These are phyloP conservation scores for Lacerta agilis DNA, from an alignment of 2,797 vertebrate genomes.

Conservation along the genomic window DNA sequence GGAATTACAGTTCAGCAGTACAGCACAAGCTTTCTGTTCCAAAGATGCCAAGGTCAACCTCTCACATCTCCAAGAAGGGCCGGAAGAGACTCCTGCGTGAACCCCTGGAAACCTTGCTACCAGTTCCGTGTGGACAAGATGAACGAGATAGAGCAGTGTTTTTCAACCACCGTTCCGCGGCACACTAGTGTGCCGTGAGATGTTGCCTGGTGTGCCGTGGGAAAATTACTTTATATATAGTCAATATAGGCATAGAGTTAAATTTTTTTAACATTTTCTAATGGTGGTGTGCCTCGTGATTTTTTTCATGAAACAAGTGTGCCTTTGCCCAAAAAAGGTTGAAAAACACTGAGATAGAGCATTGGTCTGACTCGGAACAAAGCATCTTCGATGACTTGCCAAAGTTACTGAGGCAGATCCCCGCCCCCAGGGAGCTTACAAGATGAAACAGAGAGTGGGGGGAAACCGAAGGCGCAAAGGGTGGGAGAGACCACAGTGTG, in stretches of 20 bases:
- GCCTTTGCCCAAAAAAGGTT: no score
- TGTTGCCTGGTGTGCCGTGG: no score
- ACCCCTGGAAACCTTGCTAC: neutral
- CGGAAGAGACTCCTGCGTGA: neutral
- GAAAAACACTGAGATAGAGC: no score
- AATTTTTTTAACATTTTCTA: no score
- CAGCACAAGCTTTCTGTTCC: neutral
- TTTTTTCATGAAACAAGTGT: no score
- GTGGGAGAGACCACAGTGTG: neutral
- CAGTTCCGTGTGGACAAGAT: no score
- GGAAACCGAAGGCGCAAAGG: neutral
- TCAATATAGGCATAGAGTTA: no score
- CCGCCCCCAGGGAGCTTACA: neutral
- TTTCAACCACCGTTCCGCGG: no score
- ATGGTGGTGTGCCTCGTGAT: no score
- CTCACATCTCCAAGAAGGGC: neutral
- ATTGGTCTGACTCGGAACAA: neutral
- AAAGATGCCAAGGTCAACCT: neutral
- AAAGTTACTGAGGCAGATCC: neutral
- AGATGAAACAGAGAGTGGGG: neutral
- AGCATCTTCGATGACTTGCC: neutral
- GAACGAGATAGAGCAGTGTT: no score
- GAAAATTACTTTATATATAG: no score
- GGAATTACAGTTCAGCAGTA: neutral
- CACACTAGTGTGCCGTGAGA: no score